Conservation (phyloP, 2,113 vertebrate species). For the Nannospalax galili region DNA sequence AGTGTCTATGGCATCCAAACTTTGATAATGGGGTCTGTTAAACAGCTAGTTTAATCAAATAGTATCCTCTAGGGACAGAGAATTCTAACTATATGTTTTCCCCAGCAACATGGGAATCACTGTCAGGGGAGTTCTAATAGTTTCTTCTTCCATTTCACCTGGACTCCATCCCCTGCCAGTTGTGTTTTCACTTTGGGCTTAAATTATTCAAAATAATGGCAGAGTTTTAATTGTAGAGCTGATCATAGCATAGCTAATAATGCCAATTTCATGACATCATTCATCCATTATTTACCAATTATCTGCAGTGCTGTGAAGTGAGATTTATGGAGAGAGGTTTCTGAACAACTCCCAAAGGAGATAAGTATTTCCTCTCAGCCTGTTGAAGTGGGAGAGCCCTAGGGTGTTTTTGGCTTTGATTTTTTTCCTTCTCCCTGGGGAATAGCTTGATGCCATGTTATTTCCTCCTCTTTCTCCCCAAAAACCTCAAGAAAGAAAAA, state of each 20-base stretch:
- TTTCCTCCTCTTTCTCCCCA: background rate
- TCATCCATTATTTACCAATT: conserved; percentile 79
- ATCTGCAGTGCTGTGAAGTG: conserved; percentile 69
- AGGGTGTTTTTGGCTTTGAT: conserved; percentile 50
- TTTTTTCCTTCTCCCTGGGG: conserved; percentile 34
- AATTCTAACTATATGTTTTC: conserved; percentile 54
- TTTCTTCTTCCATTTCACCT: conserved; percentile 74
- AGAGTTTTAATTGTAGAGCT: conserved; percentile 73
- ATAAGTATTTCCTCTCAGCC: conserved; percentile 43
- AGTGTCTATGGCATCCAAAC: conserved; percentile 51
- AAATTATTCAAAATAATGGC: conserved; percentile 76
- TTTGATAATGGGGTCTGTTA: conserved; percentile 72
- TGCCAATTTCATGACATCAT: conserved; percentile 73
- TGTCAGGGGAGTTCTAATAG: conserved; percentile 59
- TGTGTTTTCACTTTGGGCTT: conserved; percentile 66
- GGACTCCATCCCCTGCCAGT: conserved; percentile 10
- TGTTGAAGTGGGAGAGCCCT: conserved; percentile 59
- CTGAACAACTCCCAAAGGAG: conserved; percentile 67
- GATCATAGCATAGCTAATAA: conserved; percentile 67
- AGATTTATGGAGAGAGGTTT: conserved; percentile 74
- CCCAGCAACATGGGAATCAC: conserved; percentile 34
- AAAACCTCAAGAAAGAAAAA: conserved; percentile 39
- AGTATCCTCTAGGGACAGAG: conserved; percentile 55
- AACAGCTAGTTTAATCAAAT: conserved; percentile 71
- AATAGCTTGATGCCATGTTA: conserved; percentile 32